Percentiles rank a stretch among this genome's conserved stretches.
These are phyloP conservation scores for Ancistrus triradiatus DNA, from an alignment of 2,113 vertebrate species.

Conservation along the genomic window DNA sequence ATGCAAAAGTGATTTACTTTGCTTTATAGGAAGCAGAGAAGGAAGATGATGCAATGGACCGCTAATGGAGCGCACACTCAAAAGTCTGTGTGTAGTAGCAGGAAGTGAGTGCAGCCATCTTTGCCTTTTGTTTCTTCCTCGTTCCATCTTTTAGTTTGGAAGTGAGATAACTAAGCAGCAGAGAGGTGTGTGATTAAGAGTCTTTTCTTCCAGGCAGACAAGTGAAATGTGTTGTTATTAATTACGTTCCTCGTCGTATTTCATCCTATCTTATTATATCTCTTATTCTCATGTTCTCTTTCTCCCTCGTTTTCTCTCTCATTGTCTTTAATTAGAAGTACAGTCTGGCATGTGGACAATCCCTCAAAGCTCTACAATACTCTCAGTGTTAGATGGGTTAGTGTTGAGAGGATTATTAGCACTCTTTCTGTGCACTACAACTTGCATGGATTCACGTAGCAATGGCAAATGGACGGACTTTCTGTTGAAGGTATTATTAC, in stretches of 20 bases:
- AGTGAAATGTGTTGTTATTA: conserved; percentile 41
- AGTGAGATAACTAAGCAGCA: conserved; percentile 11
- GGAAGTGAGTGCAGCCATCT: neutral
- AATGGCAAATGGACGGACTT: neutral
- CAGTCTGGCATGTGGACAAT: conserved; percentile 6
- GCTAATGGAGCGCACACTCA: conserved; percentile 10
- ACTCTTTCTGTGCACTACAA: neutral
- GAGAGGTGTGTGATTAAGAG: conserved; percentile 40
- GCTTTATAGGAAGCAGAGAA: conserved; percentile 7
- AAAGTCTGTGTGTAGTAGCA: no score
- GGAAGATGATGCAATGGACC: conserved; percentile 1
- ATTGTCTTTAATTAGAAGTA: conserved; percentile 30
- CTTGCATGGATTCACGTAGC: neutral
- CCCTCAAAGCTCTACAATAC: conserved; percentile 12
- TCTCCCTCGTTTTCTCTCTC: neutral
- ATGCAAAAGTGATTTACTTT: conserved; percentile 15
- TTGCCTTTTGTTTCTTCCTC: conserved; percentile 7
- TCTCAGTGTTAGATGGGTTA: neutral
- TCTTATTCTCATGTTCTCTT: neutral
- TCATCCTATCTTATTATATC: conserved; percentile 26
- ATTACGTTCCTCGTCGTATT: conserved; percentile 33
- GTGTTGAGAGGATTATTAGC: neutral
- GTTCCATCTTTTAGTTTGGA: conserved; percentile 15
- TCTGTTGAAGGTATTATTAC: neutral
- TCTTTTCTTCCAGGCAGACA: conserved; percentile 27